Base-by-base conservation (phyloP, 2,113 vertebrate genomes). In the Canis aureus region DNA sequence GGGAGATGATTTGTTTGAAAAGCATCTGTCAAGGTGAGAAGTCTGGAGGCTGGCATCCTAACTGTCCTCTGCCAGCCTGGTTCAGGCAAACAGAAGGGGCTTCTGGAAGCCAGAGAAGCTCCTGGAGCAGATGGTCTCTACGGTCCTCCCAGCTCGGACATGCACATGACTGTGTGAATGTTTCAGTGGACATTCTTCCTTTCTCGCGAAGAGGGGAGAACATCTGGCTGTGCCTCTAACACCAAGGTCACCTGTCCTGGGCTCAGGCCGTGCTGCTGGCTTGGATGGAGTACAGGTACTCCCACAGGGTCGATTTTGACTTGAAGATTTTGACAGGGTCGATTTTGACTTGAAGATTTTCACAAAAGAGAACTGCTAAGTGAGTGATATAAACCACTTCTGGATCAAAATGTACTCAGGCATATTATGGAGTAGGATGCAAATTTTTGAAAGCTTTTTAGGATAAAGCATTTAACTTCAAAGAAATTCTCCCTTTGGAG, bases 401-500 rank as follows among this genome's bases (percentile, higher is more conserved):
- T 55, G 57, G 38, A 55, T 60, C 79, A 74, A 97, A 96, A 91
- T 85, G 92, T 25, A 64, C 4, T n/a, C 19, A 67, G 64, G 67
- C 91, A 32, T 32, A 51, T 51, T 51, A 38, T 9, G 17, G 27
- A 85, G 17, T 23, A 80, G 19, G 53, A 83, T 29, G 53, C 49
- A 95, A 86, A 55, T 73, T 71, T 55, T 80, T 22, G 53, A 0
- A 4, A 19, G 43, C 57, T 59, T 89, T 96, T 93, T 19, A 29
- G 67, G 9, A 89, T 35, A 95, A 66, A 53, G 27, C 6, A 32
- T 89, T 94, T 53, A 49, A 84, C 69, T 62, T 84, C 64, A 97
- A 96, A 97, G 82, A 89, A 59, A 92, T 9, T n/a, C 74, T 22
- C 32, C n/a, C 3, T 22, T 66, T 57, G 71, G 71, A 51, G 59